A percentile compares a stretch with the other conserved stretches of the same genome.
Evolutionary conservation across 2,113 vertebrate species (phyloP).

Genomic region (Dromiciops gliroides): DNA sequence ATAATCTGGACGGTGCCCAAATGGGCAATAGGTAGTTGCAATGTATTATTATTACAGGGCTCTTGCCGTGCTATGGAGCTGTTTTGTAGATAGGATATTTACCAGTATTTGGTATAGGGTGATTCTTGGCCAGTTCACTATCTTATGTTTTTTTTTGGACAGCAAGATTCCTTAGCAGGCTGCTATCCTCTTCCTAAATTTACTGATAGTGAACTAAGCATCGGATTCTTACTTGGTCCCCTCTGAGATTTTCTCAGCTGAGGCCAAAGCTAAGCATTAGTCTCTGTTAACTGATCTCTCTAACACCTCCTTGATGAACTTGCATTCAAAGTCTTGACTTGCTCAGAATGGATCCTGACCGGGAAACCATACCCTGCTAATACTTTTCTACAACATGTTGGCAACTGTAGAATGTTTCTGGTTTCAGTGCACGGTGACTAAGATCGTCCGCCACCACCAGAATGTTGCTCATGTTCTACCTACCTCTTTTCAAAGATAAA

Average conservation of each 20-base stretch:
- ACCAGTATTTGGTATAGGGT: not conserved
- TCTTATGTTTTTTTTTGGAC: not conserved
- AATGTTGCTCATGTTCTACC: not conserved
- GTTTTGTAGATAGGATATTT: not conserved
- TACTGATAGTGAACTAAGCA: not conserved
- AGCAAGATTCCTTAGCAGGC: not conserved
- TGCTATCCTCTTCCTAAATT: not conserved
- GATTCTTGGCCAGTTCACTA: not conserved
- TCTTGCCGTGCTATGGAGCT: not conserved
- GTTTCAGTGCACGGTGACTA: not conserved
- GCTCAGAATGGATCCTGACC: not conserved
- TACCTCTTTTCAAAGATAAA: not conserved
- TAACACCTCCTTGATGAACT: not conserved
- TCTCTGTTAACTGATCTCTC: not conserved
- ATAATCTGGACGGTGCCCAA: not conserved
- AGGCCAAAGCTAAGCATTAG: not conserved
- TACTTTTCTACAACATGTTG: not conserved
- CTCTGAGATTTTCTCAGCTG: not conserved
- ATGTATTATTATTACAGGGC: not conserved
- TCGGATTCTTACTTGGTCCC: not conserved
- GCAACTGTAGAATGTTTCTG: not conserved
- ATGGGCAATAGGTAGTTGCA: not conserved
- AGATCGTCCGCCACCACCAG: not conserved
- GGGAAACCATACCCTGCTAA: not conserved
- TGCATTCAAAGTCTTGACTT: not conserved